A percentile compares a stretch with the other conserved stretches of the same genome.
Conservation (phyloP, 1,140 invertebrate genomes). For the Hydropsyche tenuis region DNA sequence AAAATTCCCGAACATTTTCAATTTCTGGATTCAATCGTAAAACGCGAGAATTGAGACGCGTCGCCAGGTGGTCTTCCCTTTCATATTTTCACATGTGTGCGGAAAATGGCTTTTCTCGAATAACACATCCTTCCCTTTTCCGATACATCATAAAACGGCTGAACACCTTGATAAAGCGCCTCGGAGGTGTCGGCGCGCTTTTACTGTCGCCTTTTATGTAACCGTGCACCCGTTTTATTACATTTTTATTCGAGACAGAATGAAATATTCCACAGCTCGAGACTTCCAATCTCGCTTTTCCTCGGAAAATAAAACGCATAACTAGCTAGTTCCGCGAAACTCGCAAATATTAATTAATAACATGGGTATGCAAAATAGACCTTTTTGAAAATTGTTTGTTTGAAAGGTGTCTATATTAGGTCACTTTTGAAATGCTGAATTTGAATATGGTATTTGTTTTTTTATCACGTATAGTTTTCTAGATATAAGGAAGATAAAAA, state of each 20-base stretch:
- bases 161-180: slow-evolving; percentile 47
- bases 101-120: slow-evolving; percentile 34
- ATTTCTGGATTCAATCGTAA: slow-evolving; percentile 3
- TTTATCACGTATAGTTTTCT: no score
- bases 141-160: slow-evolving; percentile 48
- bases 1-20: background rate
- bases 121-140: slow-evolving; percentile 23
- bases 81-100: slow-evolving; percentile 15
- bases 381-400: no score
- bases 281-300: slow-evolving; percentile 41
- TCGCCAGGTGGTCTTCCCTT: background rate
- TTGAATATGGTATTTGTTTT: no score
- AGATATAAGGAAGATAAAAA: no score
- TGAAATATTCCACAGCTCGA: slow-evolving; percentile 44
- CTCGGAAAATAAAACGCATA: background rate
- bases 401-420: no score
- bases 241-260: slow-evolving; percentile 44
- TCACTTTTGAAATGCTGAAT: no score
- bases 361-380: no score
- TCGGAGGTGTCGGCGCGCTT: slow-evolving; percentile 22
- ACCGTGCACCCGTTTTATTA: slow-evolving; percentile 34
- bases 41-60: background rate
- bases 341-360: no score
- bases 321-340: background rate
- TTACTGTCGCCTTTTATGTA: slow-evolving; percentile 44